These are phyloP conservation scores for Bombus picipes DNA, from an alignment of 1,140 invertebrate species.

Conservation along the genomic window DNA sequence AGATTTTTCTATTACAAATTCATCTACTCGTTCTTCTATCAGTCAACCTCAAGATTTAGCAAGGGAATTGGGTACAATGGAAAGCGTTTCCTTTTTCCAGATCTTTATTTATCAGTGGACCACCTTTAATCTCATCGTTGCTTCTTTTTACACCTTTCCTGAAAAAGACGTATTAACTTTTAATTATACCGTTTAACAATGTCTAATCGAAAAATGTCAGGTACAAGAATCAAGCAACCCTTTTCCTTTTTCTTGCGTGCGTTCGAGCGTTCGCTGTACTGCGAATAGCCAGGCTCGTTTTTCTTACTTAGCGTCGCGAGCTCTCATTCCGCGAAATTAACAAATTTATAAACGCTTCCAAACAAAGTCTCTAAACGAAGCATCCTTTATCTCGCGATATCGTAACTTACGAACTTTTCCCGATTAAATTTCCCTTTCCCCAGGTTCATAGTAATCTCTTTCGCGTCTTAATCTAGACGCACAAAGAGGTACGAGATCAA, in stretches of 20 bases:
- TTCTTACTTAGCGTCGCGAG: conserved; percentile 17
- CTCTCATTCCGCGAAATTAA: conserved; percentile 10
- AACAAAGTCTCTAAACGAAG: conserved; percentile 4
- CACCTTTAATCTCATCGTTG: neutral
- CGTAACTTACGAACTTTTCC: neutral
- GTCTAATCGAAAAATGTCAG: neutral
- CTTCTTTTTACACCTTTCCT: neutral
- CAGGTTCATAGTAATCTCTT: neutral
- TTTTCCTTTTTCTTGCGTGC: neutral
- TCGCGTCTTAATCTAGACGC: no score
- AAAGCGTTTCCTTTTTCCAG: no score
- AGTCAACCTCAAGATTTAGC: no score
- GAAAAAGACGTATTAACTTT: neutral
- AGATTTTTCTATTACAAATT: no score
- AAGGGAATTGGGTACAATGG: no score
- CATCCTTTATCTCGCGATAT: neutral
- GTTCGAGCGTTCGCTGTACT: neutral
- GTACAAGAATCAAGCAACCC: neutral
- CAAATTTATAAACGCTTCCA: conserved; percentile 19
- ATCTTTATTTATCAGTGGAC: neutral
- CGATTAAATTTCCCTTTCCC: conserved; percentile 2
- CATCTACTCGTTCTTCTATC: no score
- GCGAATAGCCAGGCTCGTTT: neutral
- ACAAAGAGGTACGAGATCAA: neutral
- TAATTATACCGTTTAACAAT: neutral